These are phyloP conservation scores for Ranitomeya imitator DNA, from an alignment of 2,113 vertebrate genomes.

Conservation along the genomic window DNA sequence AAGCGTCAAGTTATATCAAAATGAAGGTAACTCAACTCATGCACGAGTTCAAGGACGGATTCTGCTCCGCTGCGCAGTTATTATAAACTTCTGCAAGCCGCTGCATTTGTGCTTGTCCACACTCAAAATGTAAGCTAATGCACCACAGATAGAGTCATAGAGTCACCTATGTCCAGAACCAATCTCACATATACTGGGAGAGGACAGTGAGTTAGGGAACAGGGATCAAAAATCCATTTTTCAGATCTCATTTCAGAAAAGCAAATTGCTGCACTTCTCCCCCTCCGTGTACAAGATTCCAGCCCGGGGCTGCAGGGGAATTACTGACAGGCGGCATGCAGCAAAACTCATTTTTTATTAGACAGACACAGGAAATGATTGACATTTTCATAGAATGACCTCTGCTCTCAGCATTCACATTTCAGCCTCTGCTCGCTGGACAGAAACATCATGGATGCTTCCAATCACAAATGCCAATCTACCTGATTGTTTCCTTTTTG, in stretches of 20 bases:
- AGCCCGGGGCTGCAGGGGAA: neutral
- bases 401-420: neutral
- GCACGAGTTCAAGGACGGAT: neutral
- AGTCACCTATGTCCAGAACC: too few species aligned
- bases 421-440: neutral
- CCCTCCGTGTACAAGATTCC: neutral
- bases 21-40: too few species aligned
- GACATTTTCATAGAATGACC: neutral
- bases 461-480: too few species aligned
- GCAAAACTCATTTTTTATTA: neutral
- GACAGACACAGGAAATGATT: neutral
- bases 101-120: neutral
- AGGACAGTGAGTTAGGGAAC: too few species aligned
- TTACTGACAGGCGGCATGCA: conserved; percentile 1
- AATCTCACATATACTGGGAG: too few species aligned
- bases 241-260: neutral
- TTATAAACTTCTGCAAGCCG: neutral
- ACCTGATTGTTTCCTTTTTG: too few species aligned
- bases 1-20: too few species aligned
- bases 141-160: neutral
- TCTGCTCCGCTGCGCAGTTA: neutral
- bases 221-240: neutral
- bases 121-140: neutral
- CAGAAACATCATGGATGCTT: neutral
- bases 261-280: neutral